phyloP scores from a whole-genome alignment of 2,888 invertebrate genomes.

The Ecliptopera silaceata region DNA sequence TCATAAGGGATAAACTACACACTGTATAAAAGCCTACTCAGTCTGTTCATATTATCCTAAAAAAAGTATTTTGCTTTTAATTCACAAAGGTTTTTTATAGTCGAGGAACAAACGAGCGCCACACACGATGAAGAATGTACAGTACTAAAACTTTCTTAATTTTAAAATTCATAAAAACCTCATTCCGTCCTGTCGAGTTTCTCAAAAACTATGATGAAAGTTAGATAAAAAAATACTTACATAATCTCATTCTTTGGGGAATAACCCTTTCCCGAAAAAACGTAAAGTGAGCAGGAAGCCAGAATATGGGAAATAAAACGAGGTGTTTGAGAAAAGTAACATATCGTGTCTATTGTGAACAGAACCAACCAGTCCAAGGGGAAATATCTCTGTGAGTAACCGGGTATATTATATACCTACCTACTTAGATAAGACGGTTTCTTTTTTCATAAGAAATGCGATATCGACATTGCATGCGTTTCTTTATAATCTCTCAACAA shows the following conservation, averaged over 20 bases:
- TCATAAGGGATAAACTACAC: too few species aligned
- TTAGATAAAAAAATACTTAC: neutral
- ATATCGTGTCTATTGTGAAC: slow-evolving; percentile 29
- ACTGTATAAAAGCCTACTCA: too few species aligned
- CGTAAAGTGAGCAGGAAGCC: slow-evolving; percentile 4
- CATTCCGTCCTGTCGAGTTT: neutral
- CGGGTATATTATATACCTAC: too few species aligned
- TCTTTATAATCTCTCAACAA: too few species aligned
- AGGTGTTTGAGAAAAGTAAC: slow-evolving; percentile 23
- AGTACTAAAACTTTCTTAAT: too few species aligned
- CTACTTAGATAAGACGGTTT: slow-evolving; percentile 28
- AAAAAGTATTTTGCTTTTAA: too few species aligned
- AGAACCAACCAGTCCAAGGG: slow-evolving; percentile 27
- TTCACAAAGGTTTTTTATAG: too few species aligned
- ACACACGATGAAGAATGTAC: too few species aligned
- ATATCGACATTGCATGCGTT: too few species aligned
- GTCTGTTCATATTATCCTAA: too few species aligned
- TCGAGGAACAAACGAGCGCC: too few species aligned
- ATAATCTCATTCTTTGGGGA: neutral
- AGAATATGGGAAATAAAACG: slow-evolving; percentile 16
- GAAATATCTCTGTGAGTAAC: slow-evolving; percentile 24
- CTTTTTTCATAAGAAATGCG: slow-evolving; percentile 26
- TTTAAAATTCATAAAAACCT: neutral
- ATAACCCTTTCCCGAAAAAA: slow-evolving; percentile 23
- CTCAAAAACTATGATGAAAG: neutral